Evolutionary conservation across 1,140 invertebrate genomes (phyloP), one percentile per base, ranked within the genome.

Genomic region (Drosophila littoralis): DNA sequence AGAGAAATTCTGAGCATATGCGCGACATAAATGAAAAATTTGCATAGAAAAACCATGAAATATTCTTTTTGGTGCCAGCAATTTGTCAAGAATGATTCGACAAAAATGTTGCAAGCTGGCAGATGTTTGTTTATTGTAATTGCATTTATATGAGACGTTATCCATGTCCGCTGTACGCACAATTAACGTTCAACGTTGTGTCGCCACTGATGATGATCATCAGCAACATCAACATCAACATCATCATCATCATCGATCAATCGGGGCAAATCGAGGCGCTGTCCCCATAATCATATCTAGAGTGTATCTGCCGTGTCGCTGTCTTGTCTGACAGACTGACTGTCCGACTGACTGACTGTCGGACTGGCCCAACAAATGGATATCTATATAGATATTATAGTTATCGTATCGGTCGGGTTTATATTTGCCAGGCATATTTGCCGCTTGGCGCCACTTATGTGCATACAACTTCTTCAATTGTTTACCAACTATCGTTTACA

Each of bases 401-500:
- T 64, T 77, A 79, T 79, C 55, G 64, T 77, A 79, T 75, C 55
- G 64, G 40, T 38, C 65, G 48, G 22, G 13, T 55, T 48, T 60
- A 13, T 60, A 67, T 70, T 15, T 69, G 60, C 54, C 42, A 58
- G 54, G 68, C 48, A 70, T 86, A 76, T 88, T 88, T 89, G 84
- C 74, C 70, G 74, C 83, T 69, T 78, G 83, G 83, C 83, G 83
- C 83, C 83, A 88, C 78, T 69, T 78, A 75, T 45, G 38, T 17
- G 60, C 52, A 67, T 73, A 63, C 81, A 83, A 77, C 82, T 71
- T 36, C 35, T 63, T 75, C 60, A 79, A 79, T 81, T 86, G 83
- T 86, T 86, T 86, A 76, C 76, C 76, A 86, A 86, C 79, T 88
- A 86, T 86, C 83, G 83, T 83, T 88, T 80, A 88, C 83, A 88